A percentile compares a stretch with the other conserved stretches of the same genome.
Evolutionary conservation across 2,113 vertebrate genomes (phyloP).

Genomic region (Rhagologus leucostigma): DNA sequence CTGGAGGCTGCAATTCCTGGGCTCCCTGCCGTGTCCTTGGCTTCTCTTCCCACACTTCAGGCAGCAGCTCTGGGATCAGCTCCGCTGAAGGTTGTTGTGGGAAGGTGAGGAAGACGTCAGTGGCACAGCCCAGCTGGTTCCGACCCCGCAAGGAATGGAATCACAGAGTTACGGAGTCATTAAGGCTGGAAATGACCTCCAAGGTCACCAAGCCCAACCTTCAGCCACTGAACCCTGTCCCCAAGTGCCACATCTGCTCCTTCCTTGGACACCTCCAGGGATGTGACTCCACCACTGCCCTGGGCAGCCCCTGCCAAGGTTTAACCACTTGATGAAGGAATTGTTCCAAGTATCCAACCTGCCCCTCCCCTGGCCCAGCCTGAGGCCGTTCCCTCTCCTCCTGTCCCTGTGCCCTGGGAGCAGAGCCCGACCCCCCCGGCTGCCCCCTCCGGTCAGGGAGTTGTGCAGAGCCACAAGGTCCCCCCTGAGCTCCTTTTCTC

Average conservation of each 20-base stretch:
- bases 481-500: not conserved
- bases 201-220: not conserved
- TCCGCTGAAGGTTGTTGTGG: fast-evolving
- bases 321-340: not conserved
- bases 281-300: not conserved
- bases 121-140: not conserved
- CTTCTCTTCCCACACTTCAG: not conserved
- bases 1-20: fast-evolving
- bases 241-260: not conserved
- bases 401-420: not conserved
- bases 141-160: fast-evolving
- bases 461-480: not conserved
- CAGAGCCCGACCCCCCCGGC: not conserved
- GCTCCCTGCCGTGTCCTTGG: fast-evolving
- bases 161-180: too few species aligned
- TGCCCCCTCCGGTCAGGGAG: not conserved
- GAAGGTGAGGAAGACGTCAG: not conserved
- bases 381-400: not conserved
- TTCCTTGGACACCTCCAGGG: not conserved
- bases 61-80: not conserved
- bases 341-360: fast-evolving
- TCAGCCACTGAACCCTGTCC: not conserved
- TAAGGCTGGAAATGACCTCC: not conserved
- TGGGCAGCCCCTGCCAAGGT: not conserved
- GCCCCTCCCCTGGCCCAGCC: not conserved